Percentiles rank a stretch among this genome's conserved stretches.
Evolutionary conservation across 2,797 vertebrate species (phyloP).

Genomic region (Selene dorsalis): DNA sequence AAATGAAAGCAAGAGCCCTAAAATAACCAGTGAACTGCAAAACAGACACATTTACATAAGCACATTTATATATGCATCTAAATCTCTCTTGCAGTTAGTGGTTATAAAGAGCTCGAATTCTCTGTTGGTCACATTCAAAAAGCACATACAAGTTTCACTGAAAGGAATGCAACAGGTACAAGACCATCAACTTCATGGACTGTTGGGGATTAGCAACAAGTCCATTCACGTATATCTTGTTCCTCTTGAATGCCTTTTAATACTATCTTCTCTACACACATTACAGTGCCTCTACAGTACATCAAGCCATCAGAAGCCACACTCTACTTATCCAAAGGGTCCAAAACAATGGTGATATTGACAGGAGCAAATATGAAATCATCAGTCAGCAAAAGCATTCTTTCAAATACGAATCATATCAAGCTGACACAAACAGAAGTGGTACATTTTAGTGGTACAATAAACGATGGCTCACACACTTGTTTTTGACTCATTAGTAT

Average conservation of each 20-base stretch:
- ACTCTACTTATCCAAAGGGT: slow-evolving; percentile 86
- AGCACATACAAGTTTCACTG: slow-evolving; percentile 56
- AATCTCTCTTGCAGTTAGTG: slow-evolving; percentile 83
- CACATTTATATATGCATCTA: background rate
- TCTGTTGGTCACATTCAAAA: slow-evolving; percentile 64
- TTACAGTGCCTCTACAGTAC: slow-evolving; percentile 60
- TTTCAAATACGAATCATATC: slow-evolving; percentile 55
- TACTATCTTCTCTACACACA: slow-evolving; percentile 65
- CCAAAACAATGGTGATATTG: slow-evolving; percentile 79
- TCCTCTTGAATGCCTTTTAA: slow-evolving; percentile 84
- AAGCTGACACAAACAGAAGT: slow-evolving; percentile 7
- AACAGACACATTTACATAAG: slow-evolving; percentile 57
- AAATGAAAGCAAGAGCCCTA: slow-evolving; percentile 45
- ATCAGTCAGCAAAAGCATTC: slow-evolving; percentile 72
- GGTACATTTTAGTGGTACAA: background rate
- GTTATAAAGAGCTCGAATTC: slow-evolving; percentile 66
- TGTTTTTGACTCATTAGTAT: slow-evolving; percentile 13
- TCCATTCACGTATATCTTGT: slow-evolving; percentile 48
- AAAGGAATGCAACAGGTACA: slow-evolving; percentile 84
- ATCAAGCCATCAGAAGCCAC: slow-evolving; percentile 74
- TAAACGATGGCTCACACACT: background rate
- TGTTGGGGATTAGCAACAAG: background rate
- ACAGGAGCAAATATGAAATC: slow-evolving; percentile 76
- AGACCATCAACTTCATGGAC: slow-evolving; percentile 41
- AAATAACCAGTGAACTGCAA: slow-evolving; percentile 83